phyloP scores from a whole-genome alignment of 2,797 vertebrate genomes.

The Gastrophryne carolinensis region DNA sequence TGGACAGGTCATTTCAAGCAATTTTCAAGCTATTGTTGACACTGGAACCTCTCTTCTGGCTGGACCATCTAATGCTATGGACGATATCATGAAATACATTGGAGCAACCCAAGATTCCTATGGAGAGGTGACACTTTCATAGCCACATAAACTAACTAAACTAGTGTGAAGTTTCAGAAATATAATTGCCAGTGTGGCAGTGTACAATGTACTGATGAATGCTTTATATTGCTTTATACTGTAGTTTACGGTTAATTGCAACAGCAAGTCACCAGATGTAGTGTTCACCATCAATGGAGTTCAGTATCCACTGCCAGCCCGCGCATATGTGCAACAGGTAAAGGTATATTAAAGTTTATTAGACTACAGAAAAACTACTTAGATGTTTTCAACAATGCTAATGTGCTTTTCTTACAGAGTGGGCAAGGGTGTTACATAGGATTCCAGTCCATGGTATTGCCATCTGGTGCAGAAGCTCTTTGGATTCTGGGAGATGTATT shows the following conservation, averaged over 20 bases:
- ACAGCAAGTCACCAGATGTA: constrained; percentile 41
- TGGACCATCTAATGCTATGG: constrained; percentile 37
- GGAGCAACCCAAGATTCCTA: background rate
- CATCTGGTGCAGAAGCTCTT: constrained; percentile 50
- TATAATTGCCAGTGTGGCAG: background rate
- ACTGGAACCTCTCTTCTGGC: constrained; percentile 67
- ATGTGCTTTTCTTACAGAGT: background rate
- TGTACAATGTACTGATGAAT: background rate
- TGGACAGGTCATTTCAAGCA: background rate
- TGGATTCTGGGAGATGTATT: constrained; percentile 75
- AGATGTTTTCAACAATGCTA: background rate
- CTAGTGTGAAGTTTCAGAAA: background rate
- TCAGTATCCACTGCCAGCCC: constrained; percentile 57
- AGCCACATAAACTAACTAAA: too few species aligned
- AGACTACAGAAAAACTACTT: too few species aligned
- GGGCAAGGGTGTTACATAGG: background rate
- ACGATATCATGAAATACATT: background rate
- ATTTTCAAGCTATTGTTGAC: constrained; percentile 63
- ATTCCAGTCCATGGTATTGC: constrained; percentile 48
- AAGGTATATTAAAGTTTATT: constrained; percentile 15
- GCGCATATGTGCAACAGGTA: constrained; percentile 63
- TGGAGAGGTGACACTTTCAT: constrained; percentile 51
- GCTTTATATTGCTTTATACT: constrained; percentile 1
- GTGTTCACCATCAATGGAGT: constrained; percentile 57
- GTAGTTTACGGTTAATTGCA: constrained; percentile 60